These are phyloP conservation scores for Lerista edwardsae DNA, from an alignment of 2,797 vertebrate genomes.

Conservation along the genomic window DNA sequence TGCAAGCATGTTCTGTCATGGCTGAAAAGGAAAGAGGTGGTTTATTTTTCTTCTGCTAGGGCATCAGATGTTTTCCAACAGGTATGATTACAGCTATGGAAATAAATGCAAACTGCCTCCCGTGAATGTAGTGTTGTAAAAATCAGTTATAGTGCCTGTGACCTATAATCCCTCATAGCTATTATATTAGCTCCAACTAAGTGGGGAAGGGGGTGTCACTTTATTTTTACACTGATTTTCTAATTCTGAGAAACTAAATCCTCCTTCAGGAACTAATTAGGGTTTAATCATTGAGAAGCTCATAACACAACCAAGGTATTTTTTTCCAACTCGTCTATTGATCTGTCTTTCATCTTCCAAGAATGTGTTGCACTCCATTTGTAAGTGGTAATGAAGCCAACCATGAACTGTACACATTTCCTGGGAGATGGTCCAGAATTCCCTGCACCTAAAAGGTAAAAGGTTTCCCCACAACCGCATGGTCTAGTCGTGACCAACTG, in stretches of 20 bases:
- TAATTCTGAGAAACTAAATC: no score
- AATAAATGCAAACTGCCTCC: slow-evolving; percentile 19
- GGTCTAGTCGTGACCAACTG: no score
- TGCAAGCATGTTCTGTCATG: not conserved
- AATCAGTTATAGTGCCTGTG: no score
- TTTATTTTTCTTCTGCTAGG: not conserved
- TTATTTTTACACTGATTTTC: not conserved
- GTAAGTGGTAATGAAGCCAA: not conserved
- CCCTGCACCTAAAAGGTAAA: no score
- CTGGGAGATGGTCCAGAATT: not conserved
- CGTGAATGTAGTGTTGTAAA: not conserved
- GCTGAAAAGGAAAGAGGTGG: not conserved
- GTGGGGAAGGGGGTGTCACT: not conserved
- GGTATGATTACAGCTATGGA: not conserved
- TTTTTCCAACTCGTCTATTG: not conserved
- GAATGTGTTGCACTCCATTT: not conserved
- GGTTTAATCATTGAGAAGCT: not conserved
- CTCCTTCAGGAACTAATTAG: no score
- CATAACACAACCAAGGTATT: not conserved
- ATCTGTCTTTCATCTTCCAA: not conserved
- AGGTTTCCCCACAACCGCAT: no score
- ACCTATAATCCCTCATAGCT: not conserved
- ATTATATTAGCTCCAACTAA: no score
- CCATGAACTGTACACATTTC: no score
- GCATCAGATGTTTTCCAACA: not conserved